A percentile compares a stretch with the other conserved stretches of the same genome.
phyloP scores from a whole-genome alignment of 1,140 invertebrate species.

The Pogonus chalceus region DNA sequence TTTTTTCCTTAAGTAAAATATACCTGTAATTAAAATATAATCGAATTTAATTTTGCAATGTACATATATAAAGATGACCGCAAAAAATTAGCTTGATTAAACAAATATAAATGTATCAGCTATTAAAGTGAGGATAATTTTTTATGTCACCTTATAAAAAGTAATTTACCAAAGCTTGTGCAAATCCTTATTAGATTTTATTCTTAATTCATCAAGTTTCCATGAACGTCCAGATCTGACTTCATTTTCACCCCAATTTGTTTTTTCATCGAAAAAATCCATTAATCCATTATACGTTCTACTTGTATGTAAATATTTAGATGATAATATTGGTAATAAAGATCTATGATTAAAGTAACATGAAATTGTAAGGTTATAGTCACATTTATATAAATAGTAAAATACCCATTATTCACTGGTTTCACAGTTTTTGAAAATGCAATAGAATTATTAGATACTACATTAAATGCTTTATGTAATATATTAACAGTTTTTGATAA shows the following conservation, averaged over 20 bases:
- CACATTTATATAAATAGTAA: too few species aligned
- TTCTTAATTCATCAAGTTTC: constrained; percentile 80
- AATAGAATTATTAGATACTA: neutral
- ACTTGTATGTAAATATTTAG: too few species aligned
- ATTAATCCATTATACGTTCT: constrained; percentile 45
- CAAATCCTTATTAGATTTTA: constrained; percentile 92
- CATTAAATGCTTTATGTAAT: neutral
- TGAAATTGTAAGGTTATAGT: too few species aligned
- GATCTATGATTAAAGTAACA: too few species aligned
- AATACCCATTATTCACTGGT: too few species aligned
- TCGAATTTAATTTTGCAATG: constrained; percentile 3
- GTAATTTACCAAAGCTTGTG: constrained; percentile 90
- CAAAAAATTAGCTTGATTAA: constrained; percentile 1
- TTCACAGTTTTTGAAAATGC: neutral
- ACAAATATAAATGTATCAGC: neutral
- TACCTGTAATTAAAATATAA: constrained; percentile 46
- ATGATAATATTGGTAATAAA: too few species aligned
- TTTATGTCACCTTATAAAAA: constrained; percentile 2
- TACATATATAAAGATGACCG: too few species aligned
- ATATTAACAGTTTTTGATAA: neutral
- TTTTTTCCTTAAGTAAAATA: constrained; percentile 89
- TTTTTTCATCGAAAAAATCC: constrained; percentile 88
- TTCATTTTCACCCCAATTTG: constrained; percentile 72
- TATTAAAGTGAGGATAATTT: constrained; percentile 9
- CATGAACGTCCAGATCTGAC: constrained; percentile 81